phyloP scores from a whole-genome alignment of 2,113 vertebrate species.

The Sinocyclocheilus maitianheensis region DNA sequence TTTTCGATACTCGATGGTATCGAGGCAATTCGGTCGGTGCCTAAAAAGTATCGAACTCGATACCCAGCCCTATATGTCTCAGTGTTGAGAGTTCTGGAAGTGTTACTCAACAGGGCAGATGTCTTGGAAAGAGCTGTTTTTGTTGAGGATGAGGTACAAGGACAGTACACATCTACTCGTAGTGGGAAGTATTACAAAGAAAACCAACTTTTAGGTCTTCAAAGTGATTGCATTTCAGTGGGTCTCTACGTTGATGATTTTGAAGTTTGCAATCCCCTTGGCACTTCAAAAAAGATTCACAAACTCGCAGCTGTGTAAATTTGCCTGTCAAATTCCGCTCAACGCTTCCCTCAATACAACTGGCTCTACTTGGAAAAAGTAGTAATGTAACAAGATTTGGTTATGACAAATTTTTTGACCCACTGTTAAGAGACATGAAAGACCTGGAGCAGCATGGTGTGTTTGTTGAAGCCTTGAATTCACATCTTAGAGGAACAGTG shows the following conservation, averaged over 20 bases:
- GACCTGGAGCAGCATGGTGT: constrained; percentile 25
- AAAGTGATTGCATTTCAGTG: not conserved
- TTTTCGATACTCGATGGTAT: too few species aligned
- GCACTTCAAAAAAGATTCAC: constrained; percentile 49
- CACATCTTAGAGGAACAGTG: constrained; percentile 18
- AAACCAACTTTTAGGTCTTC: constrained; percentile 30
- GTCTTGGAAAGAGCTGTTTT: constrained; percentile 33
- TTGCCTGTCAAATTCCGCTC: constrained; percentile 42
- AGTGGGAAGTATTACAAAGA: constrained; percentile 35
- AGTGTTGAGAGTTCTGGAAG: constrained; percentile 29
- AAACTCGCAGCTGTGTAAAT: constrained; percentile 56
- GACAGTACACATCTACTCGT: not conserved
- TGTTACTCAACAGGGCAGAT: constrained; percentile 27
- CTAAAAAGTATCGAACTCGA: too few species aligned
- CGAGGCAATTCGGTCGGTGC: too few species aligned
- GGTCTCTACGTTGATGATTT: constrained; percentile 28
- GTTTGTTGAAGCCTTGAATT: constrained; percentile 38
- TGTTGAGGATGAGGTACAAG: not conserved
- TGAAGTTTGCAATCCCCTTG: constrained; percentile 36
- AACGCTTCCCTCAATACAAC: constrained; percentile 44
- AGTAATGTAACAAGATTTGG: constrained; percentile 46
- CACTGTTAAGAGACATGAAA: constrained; percentile 48
- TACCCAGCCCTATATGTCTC: not conserved
- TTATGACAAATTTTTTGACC: constrained; percentile 34
- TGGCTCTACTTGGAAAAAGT: constrained; percentile 46